These are phyloP conservation scores for Peromyscus californicus DNA, from an alignment of 2,113 vertebrate genomes.

Conservation along the genomic window DNA sequence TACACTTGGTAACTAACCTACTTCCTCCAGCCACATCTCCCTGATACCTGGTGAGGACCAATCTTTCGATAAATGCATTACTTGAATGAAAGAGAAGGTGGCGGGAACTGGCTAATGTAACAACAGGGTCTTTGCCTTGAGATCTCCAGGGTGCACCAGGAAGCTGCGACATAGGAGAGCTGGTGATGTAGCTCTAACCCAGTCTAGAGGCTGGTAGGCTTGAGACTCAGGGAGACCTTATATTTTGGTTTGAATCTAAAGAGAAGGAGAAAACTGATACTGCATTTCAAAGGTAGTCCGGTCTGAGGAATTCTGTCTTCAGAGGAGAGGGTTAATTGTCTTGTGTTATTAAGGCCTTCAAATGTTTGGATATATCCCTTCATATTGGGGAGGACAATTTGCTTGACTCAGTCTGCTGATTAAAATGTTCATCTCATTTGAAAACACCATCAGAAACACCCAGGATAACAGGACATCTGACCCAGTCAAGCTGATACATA, in stretches of 20 bases:
- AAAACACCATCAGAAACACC: no score
- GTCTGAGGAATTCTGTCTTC: neutral
- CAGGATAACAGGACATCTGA: neutral
- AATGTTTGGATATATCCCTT: neutral
- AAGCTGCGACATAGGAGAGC: neutral
- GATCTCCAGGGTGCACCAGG: neutral
- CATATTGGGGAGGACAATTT: neutral
- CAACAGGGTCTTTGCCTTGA: neutral
- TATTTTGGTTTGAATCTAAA: neutral
- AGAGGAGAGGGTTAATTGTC: neutral
- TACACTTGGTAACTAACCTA: neutral
- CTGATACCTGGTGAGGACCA: neutral
- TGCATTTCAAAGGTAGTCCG: neutral
- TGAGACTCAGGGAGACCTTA: neutral
- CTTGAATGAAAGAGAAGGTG: neutral
- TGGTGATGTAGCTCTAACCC: neutral
- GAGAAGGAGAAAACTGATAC: neutral
- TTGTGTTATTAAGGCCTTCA: neutral
- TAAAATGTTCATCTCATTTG: neutral
- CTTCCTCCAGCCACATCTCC: neutral
- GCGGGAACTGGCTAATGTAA: neutral
- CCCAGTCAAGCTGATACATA: neutral
- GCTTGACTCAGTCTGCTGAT: neutral
- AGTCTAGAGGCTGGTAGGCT: neutral
- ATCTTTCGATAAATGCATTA: neutral